Evolutionary conservation across 2,797 vertebrate species (phyloP).

Genomic region (Microchirus variegatus): DNA sequence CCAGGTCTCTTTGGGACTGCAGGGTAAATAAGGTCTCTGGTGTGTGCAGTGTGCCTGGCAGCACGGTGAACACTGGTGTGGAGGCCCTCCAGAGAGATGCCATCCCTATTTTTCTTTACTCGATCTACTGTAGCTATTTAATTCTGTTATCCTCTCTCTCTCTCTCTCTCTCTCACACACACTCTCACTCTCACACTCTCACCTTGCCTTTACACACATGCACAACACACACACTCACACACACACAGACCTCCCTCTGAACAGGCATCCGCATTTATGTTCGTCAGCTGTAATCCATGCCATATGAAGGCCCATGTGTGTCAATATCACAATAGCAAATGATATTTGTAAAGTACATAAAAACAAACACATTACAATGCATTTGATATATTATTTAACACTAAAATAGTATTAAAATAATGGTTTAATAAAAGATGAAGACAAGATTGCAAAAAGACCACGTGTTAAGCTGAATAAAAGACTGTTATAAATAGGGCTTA

Average conservation of each 20-base stretch:
- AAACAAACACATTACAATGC: slow-evolving; percentile 1
- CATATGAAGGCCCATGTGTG: slow-evolving; percentile 49
- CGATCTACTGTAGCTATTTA: slow-evolving; percentile 50
- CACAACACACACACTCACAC: slow-evolving; percentile 27
- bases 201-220: slow-evolving; percentile 23
- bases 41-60: slow-evolving; percentile 78
- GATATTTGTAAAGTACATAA: no score
- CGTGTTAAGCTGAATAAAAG: no score
- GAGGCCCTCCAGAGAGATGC: slow-evolving; percentile 70
- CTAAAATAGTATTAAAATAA: no score
- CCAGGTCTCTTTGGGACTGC: slow-evolving; percentile 71
- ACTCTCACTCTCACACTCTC: no score
- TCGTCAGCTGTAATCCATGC: slow-evolving; percentile 56
- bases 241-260: slow-evolving; percentile 50
- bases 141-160: slow-evolving; percentile 66
- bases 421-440: no score
- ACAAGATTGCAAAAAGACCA: no score
- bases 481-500: no score
- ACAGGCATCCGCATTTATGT: slow-evolving; percentile 71
- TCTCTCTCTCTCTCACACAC: slow-evolving; percentile 45
- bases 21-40: slow-evolving; percentile 84
- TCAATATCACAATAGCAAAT: slow-evolving; percentile 21
- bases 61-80: slow-evolving; percentile 78
- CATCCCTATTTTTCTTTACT: slow-evolving; percentile 58
- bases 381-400: slow-evolving; percentile 56